Base-by-base conservation (phyloP, 2,797 vertebrate species). In the Pseudocheirus occidentalis region DNA sequence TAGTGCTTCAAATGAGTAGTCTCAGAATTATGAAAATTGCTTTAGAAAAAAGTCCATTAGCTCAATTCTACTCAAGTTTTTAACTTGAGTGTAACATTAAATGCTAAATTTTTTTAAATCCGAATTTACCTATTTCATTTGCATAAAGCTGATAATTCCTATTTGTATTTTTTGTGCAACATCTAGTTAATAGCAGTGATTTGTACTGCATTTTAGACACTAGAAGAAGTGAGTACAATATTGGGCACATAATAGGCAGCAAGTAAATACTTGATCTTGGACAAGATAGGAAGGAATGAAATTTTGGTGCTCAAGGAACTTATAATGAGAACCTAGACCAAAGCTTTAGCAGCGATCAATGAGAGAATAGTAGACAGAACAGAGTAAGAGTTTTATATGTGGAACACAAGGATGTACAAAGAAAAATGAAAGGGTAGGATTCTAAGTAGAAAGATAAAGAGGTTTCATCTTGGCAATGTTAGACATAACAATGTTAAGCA, bases 21-120 rank as follows among this genome's bases (percentile, higher is more conserved):
- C 94, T 97, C 96, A 98, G 97, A 98, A 96, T 98, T 98, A 97
- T 97, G 97, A 98, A 98, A 97, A 97, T 96, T 97, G 95, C 93
- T 97, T 98, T 95, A 98, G 97, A 97, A 40, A 73, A 73, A 87
- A 98, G 96, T 97, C 97, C 97, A 98, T 98, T 96, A 96, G 96
- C 96, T 98, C 95, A 98, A 96, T 97, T 98, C 98, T 96, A 98
- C 93, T 97, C 93, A 95, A 46, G 73, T 50, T 87, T 50, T 87
- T 46, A 96, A 95, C 95, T 97, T 98, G 97, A 97, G 97, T 96
- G 92, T 97, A 97, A 97, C 97, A 97, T 97, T 94, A 95, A 98
- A 96, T 0, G 95, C 96, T 97, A 97, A 97, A 95, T 66, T 97
- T 97, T 97, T 97, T 95, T 98, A 95, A 97, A 97, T 95, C 96